Evolutionary conservation across 2,797 vertebrate genomes (phyloP).

Genomic region (Sebastes itinus): DNA sequence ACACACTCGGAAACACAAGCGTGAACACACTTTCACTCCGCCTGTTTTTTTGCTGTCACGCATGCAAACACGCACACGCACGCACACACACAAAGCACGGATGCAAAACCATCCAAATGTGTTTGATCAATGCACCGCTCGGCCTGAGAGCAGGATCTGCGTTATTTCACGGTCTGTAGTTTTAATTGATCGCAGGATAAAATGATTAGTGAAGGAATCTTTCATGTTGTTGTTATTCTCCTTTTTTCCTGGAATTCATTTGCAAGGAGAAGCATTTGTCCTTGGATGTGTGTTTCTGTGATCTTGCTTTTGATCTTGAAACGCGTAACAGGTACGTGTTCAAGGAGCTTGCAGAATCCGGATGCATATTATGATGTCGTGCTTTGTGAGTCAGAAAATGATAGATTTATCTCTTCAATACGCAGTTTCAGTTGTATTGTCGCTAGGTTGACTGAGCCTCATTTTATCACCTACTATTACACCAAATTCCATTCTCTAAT

Average conservation of each 20-base stretch:
- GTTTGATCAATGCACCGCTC: slow-evolving; percentile 73
- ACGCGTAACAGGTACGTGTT: slow-evolving; percentile 10
- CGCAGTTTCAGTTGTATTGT: background rate
- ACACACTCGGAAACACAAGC: slow-evolving; percentile 32
- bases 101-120: slow-evolving; percentile 47
- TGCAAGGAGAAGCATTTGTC: slow-evolving; percentile 23
- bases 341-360: background rate
- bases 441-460: background rate
- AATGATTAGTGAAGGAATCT: slow-evolving; percentile 75
- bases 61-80: background rate
- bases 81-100: background rate
- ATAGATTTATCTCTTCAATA: background rate
- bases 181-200: slow-evolving; percentile 78
- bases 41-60: background rate
- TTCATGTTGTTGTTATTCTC: slow-evolving; percentile 54
- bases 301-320: slow-evolving; percentile 48
- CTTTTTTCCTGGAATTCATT: slow-evolving; percentile 42
- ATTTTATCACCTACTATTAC: background rate
- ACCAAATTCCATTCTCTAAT: background rate
- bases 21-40: slow-evolving; percentile 19
- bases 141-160: slow-evolving; percentile 72
- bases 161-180: slow-evolving; percentile 78
- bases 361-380: background rate
- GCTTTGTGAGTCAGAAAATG: background rate
- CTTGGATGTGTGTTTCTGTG: slow-evolving; percentile 39